These are phyloP conservation scores for Lepidurus couesii DNA, from an alignment of 1,140 invertebrate genomes.

Conservation along the genomic window DNA sequence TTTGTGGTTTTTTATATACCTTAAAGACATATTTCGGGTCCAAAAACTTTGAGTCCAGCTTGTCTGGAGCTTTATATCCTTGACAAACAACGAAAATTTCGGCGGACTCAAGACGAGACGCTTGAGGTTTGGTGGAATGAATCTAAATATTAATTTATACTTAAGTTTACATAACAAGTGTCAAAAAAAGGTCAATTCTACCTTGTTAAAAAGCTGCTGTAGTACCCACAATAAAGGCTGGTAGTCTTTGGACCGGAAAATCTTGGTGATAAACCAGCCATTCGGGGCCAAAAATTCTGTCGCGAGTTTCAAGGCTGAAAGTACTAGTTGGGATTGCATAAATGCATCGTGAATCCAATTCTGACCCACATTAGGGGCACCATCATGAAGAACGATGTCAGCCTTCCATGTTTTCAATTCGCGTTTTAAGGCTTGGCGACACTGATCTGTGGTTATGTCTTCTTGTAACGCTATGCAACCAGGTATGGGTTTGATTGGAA, in stretches of 20 bases:
- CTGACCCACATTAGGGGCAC: slow-evolving; percentile 93
- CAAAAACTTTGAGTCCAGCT: slow-evolving; percentile 88
- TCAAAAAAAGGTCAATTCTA: slow-evolving; percentile 31
- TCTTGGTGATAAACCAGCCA: slow-evolving; percentile 97
- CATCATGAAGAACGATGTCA: slow-evolving; percentile 93
- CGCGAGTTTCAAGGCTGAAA: slow-evolving; percentile 88
- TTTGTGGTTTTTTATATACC: slow-evolving; percentile 52
- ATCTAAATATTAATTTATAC: slow-evolving; percentile 49
- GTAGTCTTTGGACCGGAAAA: slow-evolving; percentile 98
- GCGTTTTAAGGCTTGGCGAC: slow-evolving; percentile 65
- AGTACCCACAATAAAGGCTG: slow-evolving; percentile 90
- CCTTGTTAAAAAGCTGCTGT: slow-evolving; percentile 84
- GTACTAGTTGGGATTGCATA: slow-evolving; percentile 80
- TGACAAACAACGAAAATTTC: slow-evolving; percentile 99
- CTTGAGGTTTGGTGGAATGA: slow-evolving; percentile 96
- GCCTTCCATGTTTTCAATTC: slow-evolving; percentile 94
- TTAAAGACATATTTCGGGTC: slow-evolving; percentile 92
- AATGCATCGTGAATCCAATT: slow-evolving; percentile 98
- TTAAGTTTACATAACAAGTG: slow-evolving; percentile 24
- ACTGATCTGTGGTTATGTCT: slow-evolving; percentile 96
- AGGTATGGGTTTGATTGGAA: slow-evolving; percentile 85
- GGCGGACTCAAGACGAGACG: slow-evolving; percentile 95
- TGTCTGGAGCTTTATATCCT: slow-evolving; percentile 84
- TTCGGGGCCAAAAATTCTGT: slow-evolving; percentile 85
- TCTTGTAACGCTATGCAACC: slow-evolving; percentile 83